These are phyloP conservation scores for Neotragus moschatus DNA, from an alignment of 2,113 vertebrate species.

Conservation along the genomic window DNA sequence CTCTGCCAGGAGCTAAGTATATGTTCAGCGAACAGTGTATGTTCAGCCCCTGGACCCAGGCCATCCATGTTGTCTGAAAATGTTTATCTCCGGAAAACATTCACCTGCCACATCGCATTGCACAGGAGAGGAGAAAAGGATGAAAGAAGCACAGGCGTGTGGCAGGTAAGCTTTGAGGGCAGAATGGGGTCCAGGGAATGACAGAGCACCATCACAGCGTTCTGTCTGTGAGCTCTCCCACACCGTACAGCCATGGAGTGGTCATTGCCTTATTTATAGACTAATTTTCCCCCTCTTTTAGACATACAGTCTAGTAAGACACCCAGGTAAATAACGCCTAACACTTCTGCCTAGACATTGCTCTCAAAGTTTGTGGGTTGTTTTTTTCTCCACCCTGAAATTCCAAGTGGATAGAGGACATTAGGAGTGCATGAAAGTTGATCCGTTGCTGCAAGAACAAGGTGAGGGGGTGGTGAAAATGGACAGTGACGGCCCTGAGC, in stretches of 20 bases:
- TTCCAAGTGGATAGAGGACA: not conserved
- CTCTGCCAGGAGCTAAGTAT: not conserved
- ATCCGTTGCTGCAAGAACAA: not conserved
- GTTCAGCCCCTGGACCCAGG: not conserved
- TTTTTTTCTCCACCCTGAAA: not conserved
- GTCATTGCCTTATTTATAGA: constrained; percentile 59
- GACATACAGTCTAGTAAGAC: constrained; percentile 24
- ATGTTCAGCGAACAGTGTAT: not conserved
- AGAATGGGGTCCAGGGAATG: not conserved
- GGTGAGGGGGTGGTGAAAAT: not conserved
- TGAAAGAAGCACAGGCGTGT: not conserved
- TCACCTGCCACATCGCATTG: not conserved
- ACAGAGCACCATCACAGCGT: not conserved
- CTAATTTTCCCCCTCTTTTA: constrained; percentile 47
- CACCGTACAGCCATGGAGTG: not conserved
- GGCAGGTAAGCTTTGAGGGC: not conserved
- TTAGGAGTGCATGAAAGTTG: not conserved
- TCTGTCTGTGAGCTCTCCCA: not conserved
- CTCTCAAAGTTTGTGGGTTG: not conserved
- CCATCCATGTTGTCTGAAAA: not conserved
- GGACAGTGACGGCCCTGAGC: not conserved
- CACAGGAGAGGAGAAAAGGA: not conserved
- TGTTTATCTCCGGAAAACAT: not conserved
- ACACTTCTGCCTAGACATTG: not conserved
- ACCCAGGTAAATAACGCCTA: constrained; percentile 38